phyloP scores from a whole-genome alignment of 2,113 vertebrate species.

The Pelusios castaneus region DNA sequence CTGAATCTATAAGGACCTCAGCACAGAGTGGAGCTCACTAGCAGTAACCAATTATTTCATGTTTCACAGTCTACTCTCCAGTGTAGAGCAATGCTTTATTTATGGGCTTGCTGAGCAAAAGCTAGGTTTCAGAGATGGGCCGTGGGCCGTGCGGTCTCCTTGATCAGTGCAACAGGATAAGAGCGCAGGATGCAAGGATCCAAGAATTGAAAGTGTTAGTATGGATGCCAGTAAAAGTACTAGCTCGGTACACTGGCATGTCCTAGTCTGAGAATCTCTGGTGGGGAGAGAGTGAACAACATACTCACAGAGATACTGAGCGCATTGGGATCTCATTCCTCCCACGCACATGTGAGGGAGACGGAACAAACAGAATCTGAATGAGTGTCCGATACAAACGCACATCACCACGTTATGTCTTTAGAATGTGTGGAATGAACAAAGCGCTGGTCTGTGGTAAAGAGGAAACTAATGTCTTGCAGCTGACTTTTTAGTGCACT shows the following conservation, averaged over 20 bases:
- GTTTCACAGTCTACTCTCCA: background rate
- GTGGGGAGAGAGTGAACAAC: background rate
- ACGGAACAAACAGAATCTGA: background rate
- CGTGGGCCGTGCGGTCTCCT: background rate
- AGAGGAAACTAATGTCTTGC: background rate
- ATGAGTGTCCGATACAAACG: accelerated
- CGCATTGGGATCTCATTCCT: background rate
- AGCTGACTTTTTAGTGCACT: background rate
- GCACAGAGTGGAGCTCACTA: background rate
- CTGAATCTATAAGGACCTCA: background rate
- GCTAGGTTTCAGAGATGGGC: background rate
- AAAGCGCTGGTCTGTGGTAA: background rate
- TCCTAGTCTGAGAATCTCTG: background rate
- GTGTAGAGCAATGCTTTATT: background rate
- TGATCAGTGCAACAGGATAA: background rate
- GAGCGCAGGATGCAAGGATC: background rate
- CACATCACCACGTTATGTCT: background rate
- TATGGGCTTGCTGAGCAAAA: background rate
- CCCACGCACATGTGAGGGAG: accelerated
- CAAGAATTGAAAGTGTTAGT: background rate
- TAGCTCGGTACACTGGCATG: background rate
- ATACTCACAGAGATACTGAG: background rate
- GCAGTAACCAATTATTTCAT: background rate
- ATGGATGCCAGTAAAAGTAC: background rate
- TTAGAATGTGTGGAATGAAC: background rate